phyloP scores from a whole-genome alignment of 2,888 invertebrate genomes.

The Heteromurus nitidus region DNA sequence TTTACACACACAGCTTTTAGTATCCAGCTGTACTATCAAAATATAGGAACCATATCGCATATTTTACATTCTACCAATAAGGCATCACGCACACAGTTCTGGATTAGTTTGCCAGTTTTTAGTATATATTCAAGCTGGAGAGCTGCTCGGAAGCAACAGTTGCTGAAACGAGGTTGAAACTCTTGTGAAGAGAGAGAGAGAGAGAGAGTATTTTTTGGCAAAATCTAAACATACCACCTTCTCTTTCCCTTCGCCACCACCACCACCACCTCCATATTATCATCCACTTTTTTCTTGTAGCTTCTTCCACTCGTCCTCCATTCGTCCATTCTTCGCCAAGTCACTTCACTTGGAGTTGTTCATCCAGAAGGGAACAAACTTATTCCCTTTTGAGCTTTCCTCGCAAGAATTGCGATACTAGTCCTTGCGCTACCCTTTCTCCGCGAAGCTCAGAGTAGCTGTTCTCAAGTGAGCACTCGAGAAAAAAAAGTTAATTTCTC shows the following conservation, averaged over 20 bases:
- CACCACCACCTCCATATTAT: not conserved
- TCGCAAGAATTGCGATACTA: conserved; percentile 16
- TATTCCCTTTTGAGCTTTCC: conserved; percentile 51
- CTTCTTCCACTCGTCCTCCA: conserved; percentile 9
- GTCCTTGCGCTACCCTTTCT: too few species aligned
- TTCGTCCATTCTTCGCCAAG: not conserved
- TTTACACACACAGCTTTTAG: too few species aligned
- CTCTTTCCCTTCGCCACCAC: too few species aligned
- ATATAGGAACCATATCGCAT: too few species aligned
- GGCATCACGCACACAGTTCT: too few species aligned
- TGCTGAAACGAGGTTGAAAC: conserved; percentile 22
- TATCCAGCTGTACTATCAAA: too few species aligned
- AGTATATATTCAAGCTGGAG: conserved; percentile 43
- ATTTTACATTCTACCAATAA: too few species aligned
- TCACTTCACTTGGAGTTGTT: not conserved
- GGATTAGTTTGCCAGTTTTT: too few species aligned
- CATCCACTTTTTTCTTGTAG: conserved; percentile 10
- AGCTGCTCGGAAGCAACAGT: conserved; percentile 47
- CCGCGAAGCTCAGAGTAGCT: too few species aligned
- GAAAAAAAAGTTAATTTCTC: conserved; percentile 1
- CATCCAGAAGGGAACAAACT: conserved; percentile 26
- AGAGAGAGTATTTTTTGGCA: not conserved
- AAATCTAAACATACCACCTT: conserved; percentile 10
- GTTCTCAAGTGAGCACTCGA: conserved; percentile 29
- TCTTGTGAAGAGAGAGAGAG: not conserved